phyloP scores from a whole-genome alignment of 2,113 vertebrate genomes.

The Rutilus rutilus region DNA sequence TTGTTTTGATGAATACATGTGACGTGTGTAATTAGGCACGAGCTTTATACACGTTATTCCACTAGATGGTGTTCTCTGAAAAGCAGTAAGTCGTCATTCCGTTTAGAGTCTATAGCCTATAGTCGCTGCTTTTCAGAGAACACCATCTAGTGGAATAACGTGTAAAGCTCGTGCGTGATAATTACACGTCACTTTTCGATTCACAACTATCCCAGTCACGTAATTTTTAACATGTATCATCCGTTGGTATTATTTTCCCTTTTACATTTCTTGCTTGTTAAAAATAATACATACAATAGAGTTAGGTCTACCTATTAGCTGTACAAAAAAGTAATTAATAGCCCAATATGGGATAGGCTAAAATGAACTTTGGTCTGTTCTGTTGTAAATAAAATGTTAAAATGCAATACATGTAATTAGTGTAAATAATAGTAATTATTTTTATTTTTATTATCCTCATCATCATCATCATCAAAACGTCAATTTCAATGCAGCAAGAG shows the following conservation, averaged over 20 bases:
- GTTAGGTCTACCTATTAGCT: not conserved
- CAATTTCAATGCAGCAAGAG: not conserved
- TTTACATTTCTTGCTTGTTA: not conserved
- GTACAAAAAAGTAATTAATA: not conserved
- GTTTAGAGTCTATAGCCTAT: too few species aligned
- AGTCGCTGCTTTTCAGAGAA: not conserved
- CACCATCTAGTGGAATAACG: conserved; percentile 13
- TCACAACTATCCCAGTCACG: not conserved
- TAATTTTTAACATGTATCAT: not conserved
- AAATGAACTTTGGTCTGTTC: not conserved
- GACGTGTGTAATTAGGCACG: not conserved
- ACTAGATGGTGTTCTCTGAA: not conserved
- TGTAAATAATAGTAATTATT: not conserved
- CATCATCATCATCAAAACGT: not conserved
- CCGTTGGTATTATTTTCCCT: not conserved
- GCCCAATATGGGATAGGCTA: not conserved
- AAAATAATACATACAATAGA: not conserved
- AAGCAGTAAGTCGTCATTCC: too few species aligned
- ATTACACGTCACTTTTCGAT: not conserved
- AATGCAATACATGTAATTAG: not conserved
- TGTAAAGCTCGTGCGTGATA: not conserved
- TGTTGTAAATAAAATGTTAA: not conserved
- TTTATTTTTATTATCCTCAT: too few species aligned
- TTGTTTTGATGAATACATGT: not conserved
- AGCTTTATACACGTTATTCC: not conserved